Evolutionary conservation across 2,888 invertebrate genomes (phyloP).

Genomic region (Rhagonycha lutea): DNA sequence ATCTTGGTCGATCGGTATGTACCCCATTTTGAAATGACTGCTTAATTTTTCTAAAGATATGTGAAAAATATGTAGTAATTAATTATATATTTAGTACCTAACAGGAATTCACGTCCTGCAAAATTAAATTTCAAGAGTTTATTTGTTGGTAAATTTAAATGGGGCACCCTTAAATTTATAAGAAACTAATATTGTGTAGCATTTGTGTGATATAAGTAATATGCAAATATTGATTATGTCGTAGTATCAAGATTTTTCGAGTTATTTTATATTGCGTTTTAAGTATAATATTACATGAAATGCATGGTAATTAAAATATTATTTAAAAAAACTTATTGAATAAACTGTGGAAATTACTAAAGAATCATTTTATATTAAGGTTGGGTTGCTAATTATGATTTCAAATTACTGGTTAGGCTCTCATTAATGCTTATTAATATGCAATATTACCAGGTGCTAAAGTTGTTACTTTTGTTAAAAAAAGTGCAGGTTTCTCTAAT

Average conservation of each 20-base stretch:
- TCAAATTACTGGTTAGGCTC: not conserved
- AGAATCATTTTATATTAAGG: not conserved
- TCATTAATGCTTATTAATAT: not conserved
- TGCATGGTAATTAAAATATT: not conserved
- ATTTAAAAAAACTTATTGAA: not conserved
- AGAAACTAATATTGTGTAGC: not conserved
- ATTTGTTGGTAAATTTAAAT: not conserved
- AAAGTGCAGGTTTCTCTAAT: not conserved
- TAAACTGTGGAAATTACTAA: not conserved
- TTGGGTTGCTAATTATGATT: not conserved
- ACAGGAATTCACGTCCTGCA: too few species aligned
- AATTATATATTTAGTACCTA: too few species aligned
- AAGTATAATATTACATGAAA: not conserved
- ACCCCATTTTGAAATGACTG: too few species aligned
- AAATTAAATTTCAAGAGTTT: not conserved
- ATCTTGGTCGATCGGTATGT: too few species aligned
- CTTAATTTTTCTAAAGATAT: too few species aligned
- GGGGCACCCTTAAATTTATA: not conserved
- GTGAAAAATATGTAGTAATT: too few species aligned
- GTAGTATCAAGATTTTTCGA: not conserved
- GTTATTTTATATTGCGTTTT: not conserved
- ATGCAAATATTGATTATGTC: not conserved
- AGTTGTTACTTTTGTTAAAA: not conserved
- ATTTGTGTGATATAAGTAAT: not conserved
- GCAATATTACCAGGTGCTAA: not conserved